A percentile compares a stretch with the other conserved stretches of the same genome.
Evolutionary conservation across 2,797 vertebrate genomes (phyloP).

Genomic region (Mareca strepera): DNA sequence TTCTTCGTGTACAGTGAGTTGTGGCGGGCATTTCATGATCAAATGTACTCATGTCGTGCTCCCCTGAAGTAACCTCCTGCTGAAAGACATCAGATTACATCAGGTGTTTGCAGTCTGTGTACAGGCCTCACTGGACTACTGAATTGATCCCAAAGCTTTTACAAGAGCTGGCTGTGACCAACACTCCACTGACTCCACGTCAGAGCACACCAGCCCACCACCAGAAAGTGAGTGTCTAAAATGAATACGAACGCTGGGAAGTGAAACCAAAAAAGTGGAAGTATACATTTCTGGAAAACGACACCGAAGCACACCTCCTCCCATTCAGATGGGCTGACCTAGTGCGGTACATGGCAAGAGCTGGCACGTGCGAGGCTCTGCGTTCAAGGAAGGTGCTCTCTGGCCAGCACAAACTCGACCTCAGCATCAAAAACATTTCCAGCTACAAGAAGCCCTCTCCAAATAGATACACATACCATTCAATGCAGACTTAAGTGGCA

Average conservation of each 20-base stretch:
- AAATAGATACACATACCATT: neutral
- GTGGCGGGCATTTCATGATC: neutral
- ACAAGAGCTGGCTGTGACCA: neutral
- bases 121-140: neutral
- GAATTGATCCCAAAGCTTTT: neutral
- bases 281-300: neutral
- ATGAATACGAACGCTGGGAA: neutral
- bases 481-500: neutral
- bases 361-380: rapidly evolving
- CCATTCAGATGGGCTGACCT: neutral
- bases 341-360: no score
- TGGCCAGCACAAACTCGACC: neutral
- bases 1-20: neutral
- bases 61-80: neutral
- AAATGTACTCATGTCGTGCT: neutral
- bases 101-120: neutral
- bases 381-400: neutral
- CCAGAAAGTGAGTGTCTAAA: rapidly evolving
- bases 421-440: neutral
- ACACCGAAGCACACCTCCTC: neutral
- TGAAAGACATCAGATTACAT: neutral
- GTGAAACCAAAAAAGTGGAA: neutral
- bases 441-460: neutral
- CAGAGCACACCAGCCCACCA: rapidly evolving
- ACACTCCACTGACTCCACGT: neutral